A percentile compares a stretch with the other conserved stretches of the same genome.
These are phyloP conservation scores for Sigmodon hispidus DNA, from an alignment of 2,113 vertebrate species.

Conservation along the genomic window DNA sequence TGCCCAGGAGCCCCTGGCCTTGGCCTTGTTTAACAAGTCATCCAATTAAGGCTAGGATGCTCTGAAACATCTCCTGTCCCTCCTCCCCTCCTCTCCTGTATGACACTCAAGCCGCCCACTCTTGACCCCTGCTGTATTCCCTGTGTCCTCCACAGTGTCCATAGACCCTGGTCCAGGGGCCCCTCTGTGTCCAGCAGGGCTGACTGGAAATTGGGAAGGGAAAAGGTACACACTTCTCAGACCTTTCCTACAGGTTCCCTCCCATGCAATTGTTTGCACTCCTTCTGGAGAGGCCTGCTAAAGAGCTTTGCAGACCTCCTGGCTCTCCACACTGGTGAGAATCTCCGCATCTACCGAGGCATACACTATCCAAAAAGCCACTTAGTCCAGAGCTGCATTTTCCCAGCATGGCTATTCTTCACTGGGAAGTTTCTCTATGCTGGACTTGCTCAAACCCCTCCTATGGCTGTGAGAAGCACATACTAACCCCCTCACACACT, in stretches of 20 bases:
- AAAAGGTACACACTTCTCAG: not conserved
- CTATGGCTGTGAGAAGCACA: not conserved
- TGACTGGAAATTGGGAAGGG: not conserved
- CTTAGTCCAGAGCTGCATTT: not conserved
- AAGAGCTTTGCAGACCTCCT: not conserved
- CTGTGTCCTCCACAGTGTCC: not conserved
- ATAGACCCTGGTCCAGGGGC: rapidly evolving
- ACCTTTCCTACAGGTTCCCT: not conserved
- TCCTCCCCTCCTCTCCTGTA: not conserved
- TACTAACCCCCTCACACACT: not conserved
- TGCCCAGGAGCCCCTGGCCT: not conserved
- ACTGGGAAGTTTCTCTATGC: not conserved
- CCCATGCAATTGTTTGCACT: not conserved
- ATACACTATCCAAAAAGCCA: not conserved
- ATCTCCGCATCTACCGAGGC: not conserved
- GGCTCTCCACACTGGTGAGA: not conserved
- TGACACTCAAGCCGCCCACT: not conserved
- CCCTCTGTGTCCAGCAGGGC: not conserved
- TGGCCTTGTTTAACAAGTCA: not conserved
- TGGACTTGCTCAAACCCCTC: not conserved
- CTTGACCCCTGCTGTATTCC: not conserved
- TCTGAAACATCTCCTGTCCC: not conserved
- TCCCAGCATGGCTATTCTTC: not conserved
- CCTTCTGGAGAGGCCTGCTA: not conserved
- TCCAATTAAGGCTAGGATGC: not conserved